Evolutionary conservation across 2,888 invertebrate genomes (phyloP), one percentile per base, ranked within the genome.

Genomic region (Cancer borealis): DNA sequence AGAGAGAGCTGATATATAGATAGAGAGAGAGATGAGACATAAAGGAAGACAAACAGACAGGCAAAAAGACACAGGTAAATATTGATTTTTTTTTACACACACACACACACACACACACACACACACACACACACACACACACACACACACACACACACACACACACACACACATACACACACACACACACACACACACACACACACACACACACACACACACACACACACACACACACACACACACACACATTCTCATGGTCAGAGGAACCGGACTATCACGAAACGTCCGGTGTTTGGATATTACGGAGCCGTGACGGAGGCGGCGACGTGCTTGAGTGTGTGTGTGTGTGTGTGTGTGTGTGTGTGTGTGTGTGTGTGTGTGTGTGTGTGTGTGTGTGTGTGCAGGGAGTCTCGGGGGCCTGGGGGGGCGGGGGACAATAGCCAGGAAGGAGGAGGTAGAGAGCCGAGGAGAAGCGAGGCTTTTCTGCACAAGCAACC

Each of bases 401-500:
- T n/a, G 73, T n/a, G 73, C 26, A 73, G 73, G 73, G 73, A 73
- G n/a, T 73, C 73, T 73, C 73, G 17, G 73, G 73, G 73, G 73
- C 73, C 73, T 73, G 73, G 73, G 73, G 21, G 21, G 73, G 73
- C n/a, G 73, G 73, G 66, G 73, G 73, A 73, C 73, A 73, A 73
- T 73, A n/a, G 73, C n/a, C 73, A 73, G 73, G 73, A 73, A 8
- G 73, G 73, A 73, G 73, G 21, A 73, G 73, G 73, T 73, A 26
- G 73, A 73, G 73, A 79, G 17, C 79, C 79, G 79, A 30, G 30
- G 79, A 79, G 79, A 79, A 79, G 79, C 4, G 79, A 79, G 30
- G 79, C 30, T 79, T 79, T 79, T 79, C 30, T 30, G 79, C 79
- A 79, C 79, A 79, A 79, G 79, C 79, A 79, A 79, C 79, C 79